phyloP scores from a whole-genome alignment of 2,888 invertebrate species.

The Pheosia tremula region DNA sequence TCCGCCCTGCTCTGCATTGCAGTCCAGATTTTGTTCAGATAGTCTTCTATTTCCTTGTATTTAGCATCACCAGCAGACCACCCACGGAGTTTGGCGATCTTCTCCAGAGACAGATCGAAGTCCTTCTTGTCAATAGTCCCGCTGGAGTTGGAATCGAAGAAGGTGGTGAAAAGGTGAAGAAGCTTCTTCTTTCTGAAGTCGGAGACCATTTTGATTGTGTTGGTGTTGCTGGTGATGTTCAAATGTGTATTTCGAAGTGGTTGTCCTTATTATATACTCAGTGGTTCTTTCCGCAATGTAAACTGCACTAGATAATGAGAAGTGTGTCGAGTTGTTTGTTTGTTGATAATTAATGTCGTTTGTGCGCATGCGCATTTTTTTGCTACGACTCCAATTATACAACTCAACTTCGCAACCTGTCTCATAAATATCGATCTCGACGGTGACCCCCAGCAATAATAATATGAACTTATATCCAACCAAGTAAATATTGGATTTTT shows the following conservation, averaged over 20 bases:
- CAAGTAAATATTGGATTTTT: too few species aligned
- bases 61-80: conserved; percentile 90
- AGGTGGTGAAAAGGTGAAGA: conserved; percentile 92
- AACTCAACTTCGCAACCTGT: too few species aligned
- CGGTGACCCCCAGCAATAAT: too few species aligned
- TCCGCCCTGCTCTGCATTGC: conserved; percentile 92
- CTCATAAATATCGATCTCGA: too few species aligned
- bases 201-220: conserved; percentile 86
- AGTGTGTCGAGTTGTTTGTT: not conserved
- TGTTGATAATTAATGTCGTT: not conserved
- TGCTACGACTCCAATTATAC: too few species aligned
- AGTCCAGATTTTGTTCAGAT: conserved; percentile 93
- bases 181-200: conserved; percentile 96
- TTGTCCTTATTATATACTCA: not conserved
- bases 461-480: too few species aligned
- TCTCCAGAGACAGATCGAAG: conserved; percentile 93
- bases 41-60: conserved; percentile 89
- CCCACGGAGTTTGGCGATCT: conserved; percentile 91
- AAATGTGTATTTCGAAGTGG: not conserved
- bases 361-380: too few species aligned
- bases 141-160: conserved; percentile 95
- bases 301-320: conserved; percentile 1
- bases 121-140: conserved; percentile 95
- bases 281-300: not conserved
- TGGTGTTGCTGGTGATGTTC: conserved; percentile 1